These are phyloP conservation scores for Agelaius phoeniceus DNA, from an alignment of 2,113 vertebrate species.

Conservation along the genomic window DNA sequence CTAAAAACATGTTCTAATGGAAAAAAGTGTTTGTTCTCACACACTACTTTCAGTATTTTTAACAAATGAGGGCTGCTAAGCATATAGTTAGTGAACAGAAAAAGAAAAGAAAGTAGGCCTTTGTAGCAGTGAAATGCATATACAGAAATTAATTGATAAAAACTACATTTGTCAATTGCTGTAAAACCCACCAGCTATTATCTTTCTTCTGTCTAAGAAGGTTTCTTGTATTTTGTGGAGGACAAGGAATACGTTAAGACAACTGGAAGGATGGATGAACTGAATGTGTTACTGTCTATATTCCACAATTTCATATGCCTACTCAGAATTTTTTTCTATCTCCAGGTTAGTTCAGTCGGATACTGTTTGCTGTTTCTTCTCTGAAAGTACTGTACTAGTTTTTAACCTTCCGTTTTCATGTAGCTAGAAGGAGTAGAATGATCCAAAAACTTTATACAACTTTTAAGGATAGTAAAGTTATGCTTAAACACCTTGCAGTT, in stretches of 20 bases:
- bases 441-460: neutral
- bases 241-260: neutral
- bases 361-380: neutral
- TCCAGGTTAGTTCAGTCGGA: neutral
- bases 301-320: neutral
- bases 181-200: neutral
- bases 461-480: neutral
- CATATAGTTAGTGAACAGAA: neutral
- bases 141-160: neutral
- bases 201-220: neutral
- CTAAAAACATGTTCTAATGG: neutral
- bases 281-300: neutral
- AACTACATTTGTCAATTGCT: neutral
- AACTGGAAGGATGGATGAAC: neutral
- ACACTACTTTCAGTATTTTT: neutral
- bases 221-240: neutral
- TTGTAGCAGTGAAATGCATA: neutral
- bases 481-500: neutral
- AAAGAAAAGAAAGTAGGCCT: neutral
- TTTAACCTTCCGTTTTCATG: neutral
- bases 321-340: neutral
- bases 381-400: neutral
- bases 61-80: neutral
- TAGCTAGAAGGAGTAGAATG: neutral
- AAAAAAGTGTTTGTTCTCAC: neutral